Conservation (phyloP, 2,888 invertebrate genomes). For the Drosophila nr. medialis region DNA sequence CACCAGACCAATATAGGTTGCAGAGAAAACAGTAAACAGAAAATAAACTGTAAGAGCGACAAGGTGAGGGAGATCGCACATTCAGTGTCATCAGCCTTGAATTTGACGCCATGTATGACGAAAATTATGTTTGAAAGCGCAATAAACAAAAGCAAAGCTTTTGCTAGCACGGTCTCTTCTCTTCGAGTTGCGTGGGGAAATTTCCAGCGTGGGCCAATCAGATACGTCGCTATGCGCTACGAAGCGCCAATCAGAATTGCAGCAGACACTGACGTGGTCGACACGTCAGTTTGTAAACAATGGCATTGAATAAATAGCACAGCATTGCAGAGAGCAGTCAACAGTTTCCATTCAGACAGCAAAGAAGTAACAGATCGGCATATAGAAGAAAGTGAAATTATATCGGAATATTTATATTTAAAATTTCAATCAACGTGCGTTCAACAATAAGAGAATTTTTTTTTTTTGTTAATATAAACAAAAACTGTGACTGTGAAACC, state of each 20-base stretch:
- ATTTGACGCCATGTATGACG: conserved; percentile 27
- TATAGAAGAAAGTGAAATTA: conserved; percentile 28
- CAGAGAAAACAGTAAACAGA: neutral
- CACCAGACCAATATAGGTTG: conserved; percentile 18
- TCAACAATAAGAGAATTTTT: conserved; percentile 25
- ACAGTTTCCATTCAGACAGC: conserved; percentile 82
- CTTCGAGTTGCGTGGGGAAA: conserved; percentile 31
- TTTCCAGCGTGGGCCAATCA: conserved; percentile 70
- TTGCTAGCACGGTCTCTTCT: conserved; percentile 30
- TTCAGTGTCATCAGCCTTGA: conserved; percentile 51
- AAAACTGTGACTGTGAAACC: conserved; percentile 61
- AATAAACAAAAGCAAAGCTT: conserved; percentile 35
- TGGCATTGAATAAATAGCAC: conserved; percentile 80
- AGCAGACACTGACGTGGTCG: conserved; percentile 63
- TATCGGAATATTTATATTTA: conserved; percentile 32
- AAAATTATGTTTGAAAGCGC: conserved; percentile 35
- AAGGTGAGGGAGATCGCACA: neutral
- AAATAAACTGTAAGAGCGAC: conserved; percentile 1
- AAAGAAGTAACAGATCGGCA: conserved; percentile 67
- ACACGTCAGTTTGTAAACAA: conserved; percentile 63
- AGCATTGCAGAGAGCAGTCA: conserved; percentile 65
- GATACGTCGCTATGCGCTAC: conserved; percentile 57
- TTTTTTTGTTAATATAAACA: conserved; percentile 41
- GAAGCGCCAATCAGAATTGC: conserved; percentile 68
- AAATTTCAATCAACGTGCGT: conserved; percentile 32